Evolutionary conservation across 2,797 vertebrate species (phyloP), one percentile per base, ranked within the genome.

Genomic region (Pipistrellus kuhlii): DNA sequence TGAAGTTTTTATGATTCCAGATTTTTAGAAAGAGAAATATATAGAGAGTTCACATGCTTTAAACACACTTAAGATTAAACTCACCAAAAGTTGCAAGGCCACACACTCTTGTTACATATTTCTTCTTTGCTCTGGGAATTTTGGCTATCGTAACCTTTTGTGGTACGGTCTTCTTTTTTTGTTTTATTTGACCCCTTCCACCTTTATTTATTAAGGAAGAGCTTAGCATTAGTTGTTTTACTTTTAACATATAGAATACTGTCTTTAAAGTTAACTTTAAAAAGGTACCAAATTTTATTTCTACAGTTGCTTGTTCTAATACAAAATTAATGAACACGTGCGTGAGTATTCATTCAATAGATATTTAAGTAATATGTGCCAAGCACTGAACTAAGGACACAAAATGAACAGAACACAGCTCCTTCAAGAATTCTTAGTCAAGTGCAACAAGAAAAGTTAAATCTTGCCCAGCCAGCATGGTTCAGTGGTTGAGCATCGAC

Each of bases 111-210:
- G 99, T 99, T 82, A 99, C 99, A 0, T 99, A 99, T 99, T 99
- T 99, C 98, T 99, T 99, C 98, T 99, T 99, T 68, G 99, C 99
- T 97, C 99, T 98, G 23, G 99, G 99, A 97, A 99, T 99, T 98
- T 99, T 99, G 96, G 99, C 99, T 99, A 99, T 99, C 1, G 99
- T 99, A 72, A 99, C 99, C 98, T 99, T 99, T 92, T 99, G 99
- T 66, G 99, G 99, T 51, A 99, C 98, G 0, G 99, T 99, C 98
- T 99, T 99, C 98, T 99, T 99, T 97, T 99, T 99, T 98, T 99
- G 99, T 99, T 99, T 99, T 98, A 99, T 99, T 98, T 99, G 99
- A 96, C 99, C 99, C 97, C 99, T 98, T 93, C 99, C 99, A 96
- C 99, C 99, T 99, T 97, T 77, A 95, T 99, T 97, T 76, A 95